Percentiles rank a stretch among this genome's conserved stretches.
Conservation (phyloP, 2,113 vertebrate species). For the Dasypus novemcinctus region DNA sequence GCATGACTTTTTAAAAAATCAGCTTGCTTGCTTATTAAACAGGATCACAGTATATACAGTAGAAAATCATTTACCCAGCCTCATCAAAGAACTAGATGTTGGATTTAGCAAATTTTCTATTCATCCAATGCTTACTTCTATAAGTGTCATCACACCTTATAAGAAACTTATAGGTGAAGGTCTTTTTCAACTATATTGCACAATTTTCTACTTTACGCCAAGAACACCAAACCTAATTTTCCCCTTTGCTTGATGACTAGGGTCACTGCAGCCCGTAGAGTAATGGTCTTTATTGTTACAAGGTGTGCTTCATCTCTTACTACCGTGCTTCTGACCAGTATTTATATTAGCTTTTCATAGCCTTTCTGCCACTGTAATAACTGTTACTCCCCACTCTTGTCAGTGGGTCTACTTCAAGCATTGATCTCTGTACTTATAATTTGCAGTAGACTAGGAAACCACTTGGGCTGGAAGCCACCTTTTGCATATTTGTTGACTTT, state of each 20-base stretch:
- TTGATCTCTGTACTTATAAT: neutral
- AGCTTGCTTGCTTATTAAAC: neutral
- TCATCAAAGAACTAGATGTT: neutral
- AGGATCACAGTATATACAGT: neutral
- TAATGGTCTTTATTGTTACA: neutral
- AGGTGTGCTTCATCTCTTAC: neutral
- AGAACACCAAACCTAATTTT: neutral
- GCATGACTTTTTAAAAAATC: neutral
- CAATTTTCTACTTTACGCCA: neutral
- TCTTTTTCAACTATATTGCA: neutral
- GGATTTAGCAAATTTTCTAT: neutral
- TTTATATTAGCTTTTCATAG: neutral
- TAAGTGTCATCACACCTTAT: neutral
- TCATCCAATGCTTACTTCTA: neutral
- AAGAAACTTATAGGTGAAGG: neutral
- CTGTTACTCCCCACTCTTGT: neutral
- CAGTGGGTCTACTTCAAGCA: neutral
- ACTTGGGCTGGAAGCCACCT: neutral
- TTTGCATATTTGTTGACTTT: neutral
- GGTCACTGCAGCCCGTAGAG: neutral
- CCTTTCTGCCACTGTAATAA: neutral
- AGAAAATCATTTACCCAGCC: neutral
- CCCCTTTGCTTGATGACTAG: neutral
- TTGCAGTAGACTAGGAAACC: neutral
- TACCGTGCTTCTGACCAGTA: neutral